A percentile compares a stretch with the other conserved stretches of the same genome.
Conservation (phyloP, 2,888 invertebrate species). For the Drosophila mettleri region DNA sequence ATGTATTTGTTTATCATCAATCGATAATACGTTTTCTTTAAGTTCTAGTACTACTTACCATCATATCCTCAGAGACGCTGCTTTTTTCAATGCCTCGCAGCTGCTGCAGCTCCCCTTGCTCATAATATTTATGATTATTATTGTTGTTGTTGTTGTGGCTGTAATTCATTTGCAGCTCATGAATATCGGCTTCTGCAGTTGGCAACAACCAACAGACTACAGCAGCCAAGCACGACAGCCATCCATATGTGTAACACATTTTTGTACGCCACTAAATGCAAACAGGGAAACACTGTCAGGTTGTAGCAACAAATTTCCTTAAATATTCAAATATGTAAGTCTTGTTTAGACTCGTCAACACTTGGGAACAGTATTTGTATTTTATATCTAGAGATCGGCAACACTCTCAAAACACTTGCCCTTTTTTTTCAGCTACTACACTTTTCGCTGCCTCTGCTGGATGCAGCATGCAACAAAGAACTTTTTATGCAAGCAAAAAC, state of each 20-base stretch:
- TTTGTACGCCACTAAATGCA: slow-evolving; percentile 32
- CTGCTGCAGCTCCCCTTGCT: slow-evolving; percentile 30
- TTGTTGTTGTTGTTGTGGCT: slow-evolving; percentile 29
- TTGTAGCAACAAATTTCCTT: slow-evolving; percentile 26
- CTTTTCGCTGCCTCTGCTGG: slow-evolving; percentile 18
- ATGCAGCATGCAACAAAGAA: slow-evolving; percentile 5
- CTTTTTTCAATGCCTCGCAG: slow-evolving; percentile 26
- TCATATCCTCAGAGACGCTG: slow-evolving; percentile 11
- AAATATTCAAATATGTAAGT: slow-evolving; percentile 7
- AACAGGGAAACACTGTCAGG: slow-evolving; percentile 27
- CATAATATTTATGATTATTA: slow-evolving; percentile 19
- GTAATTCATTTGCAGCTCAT: slow-evolving; percentile 34
- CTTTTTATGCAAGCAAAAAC: slow-evolving; percentile 25
- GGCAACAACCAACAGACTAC: slow-evolving; percentile 8
- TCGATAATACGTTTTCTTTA: not conserved
- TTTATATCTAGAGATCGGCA: slow-evolving; percentile 16
- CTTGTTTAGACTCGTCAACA: slow-evolving; percentile 17
- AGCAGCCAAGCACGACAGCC: slow-evolving; percentile 6
- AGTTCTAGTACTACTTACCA: slow-evolving; percentile 48
- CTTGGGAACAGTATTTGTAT: slow-evolving; percentile 2
- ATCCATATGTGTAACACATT: slow-evolving; percentile 59
- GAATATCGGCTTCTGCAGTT: slow-evolving; percentile 20
- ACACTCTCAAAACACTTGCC: slow-evolving; percentile 37
- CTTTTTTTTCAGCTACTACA: slow-evolving; percentile 37
- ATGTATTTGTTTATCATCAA: too few species aligned